A percentile compares a stretch with the other conserved stretches of the same genome.
These are phyloP conservation scores for Amniataba percoides DNA, from an alignment of 2,797 vertebrate species.

Conservation along the genomic window DNA sequence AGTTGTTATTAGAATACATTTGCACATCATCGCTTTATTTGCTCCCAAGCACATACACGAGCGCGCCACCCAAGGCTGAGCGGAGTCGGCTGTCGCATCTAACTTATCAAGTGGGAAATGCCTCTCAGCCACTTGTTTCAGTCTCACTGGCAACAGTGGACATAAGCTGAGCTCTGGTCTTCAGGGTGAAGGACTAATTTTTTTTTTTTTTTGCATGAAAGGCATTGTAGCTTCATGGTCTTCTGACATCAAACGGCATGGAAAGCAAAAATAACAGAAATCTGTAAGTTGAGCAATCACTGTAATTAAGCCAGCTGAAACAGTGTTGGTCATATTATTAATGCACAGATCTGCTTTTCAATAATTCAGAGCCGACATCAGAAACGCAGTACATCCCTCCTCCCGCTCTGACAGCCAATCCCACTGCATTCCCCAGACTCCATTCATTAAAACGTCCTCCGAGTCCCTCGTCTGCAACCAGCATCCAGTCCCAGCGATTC, in stretches of 20 bases:
- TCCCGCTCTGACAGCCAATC: conserved; percentile 17
- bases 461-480: conserved; percentile 42
- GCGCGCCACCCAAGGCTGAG: conserved; percentile 31
- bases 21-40: conserved; percentile 49
- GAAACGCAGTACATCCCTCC: conserved; percentile 8
- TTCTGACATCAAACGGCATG: not conserved
- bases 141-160: conserved; percentile 42
- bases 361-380: conserved; percentile 39
- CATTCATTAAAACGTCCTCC: conserved; percentile 59
- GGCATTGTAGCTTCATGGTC: not conserved
- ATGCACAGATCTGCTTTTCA: conserved; percentile 18
- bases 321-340: not conserved
- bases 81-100: conserved; percentile 60
- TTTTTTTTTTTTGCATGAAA: not conserved
- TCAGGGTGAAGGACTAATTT: conserved; percentile 6
- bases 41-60: conserved; percentile 28
- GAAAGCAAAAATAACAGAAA: not conserved
- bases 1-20: conserved; percentile 54
- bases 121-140: conserved; percentile 65
- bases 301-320: not conserved
- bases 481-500: conserved; percentile 36
- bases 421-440: conserved; percentile 26
- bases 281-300: not conserved
- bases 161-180: conserved; percentile 34
- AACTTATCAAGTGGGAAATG: conserved; percentile 60